Evolutionary conservation across 2,113 vertebrate species (phyloP), one percentile per base, ranked within the genome.

Genomic region (Opisthocomus hoazin): DNA sequence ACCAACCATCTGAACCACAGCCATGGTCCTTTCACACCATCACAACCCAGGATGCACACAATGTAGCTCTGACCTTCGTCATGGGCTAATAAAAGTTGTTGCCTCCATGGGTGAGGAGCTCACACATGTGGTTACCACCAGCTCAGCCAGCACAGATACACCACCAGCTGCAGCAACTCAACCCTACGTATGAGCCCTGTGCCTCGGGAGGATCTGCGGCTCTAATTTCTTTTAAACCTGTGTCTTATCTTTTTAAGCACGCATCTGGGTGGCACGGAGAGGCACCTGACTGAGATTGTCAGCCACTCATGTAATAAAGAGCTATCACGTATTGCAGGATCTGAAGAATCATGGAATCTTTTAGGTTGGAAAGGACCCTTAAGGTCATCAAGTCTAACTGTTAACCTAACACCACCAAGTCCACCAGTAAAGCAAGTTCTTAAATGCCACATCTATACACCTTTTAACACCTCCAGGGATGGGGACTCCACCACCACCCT

Each of bases 391-490:
- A 75, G 73, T 29, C 41, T 32, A 30, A 76, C 54, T 7, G 0
- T 36, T 1, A 46, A 58, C 23, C 32, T 3, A n/a, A 0, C 13
- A 20, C 13, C 16, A 4, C 10, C 41, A 39, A 9, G 36, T 2
- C 45, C 29, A 50, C 27, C n/a, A 50, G 26, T 60, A 24, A 37
- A 13, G 43, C 56, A 18, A 6, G 43, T 10, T 26, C 27, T 20
- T 0, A 3, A 48, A 27, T 3, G 2, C n/a, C n/a, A 18, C 27
- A 10, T 37, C 43, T 48, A 5, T 6, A 14, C 2, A 2, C 15
- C 18, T 32, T 32, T 23, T 3, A 56, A 11, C 1, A 2, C n/a
- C 27, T 6, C 56, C 56, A 48, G 57, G n/a, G 45, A 24, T 24
- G 45, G 56, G 2, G 74, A 61, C 43, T 37, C 43, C 0, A 11